phyloP scores from a whole-genome alignment of 2,797 vertebrate genomes.

The Melanotaenia maccullochi region DNA sequence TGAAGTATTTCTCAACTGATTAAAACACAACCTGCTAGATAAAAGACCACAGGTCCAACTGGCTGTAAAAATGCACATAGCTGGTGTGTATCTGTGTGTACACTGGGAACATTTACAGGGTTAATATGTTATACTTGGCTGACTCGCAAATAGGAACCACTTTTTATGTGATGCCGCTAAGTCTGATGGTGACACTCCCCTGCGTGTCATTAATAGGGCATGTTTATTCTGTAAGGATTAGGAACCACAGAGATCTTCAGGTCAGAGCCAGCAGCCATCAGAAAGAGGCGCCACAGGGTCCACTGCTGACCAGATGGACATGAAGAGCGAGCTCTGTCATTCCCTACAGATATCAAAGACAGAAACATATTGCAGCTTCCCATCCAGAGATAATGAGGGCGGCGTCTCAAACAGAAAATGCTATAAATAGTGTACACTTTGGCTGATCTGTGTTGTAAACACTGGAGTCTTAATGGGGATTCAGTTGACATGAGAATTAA shows the following conservation, averaged over 20 bases:
- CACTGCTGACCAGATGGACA: constrained; percentile 77
- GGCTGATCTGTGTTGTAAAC: constrained; percentile 55
- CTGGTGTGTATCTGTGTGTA: background rate
- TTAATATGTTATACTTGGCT: constrained; percentile 4
- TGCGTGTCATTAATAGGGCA: constrained; percentile 61
- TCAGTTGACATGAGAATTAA: constrained; percentile 58
- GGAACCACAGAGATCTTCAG: constrained; percentile 44
- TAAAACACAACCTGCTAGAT: constrained; percentile 50
- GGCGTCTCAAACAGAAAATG: constrained; percentile 42
- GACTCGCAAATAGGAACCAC: constrained; percentile 5
- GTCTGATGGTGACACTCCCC: constrained; percentile 22
- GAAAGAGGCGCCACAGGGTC: constrained; percentile 64
- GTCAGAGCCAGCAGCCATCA: constrained; percentile 47
- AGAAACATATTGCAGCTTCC: constrained; percentile 44
- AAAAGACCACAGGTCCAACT: constrained; percentile 38
- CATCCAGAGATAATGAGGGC: constrained; percentile 58
- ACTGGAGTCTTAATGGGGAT: constrained; percentile 49
- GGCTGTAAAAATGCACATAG: constrained; percentile 19
- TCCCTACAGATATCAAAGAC: constrained; percentile 74
- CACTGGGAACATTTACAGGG: constrained; percentile 8
- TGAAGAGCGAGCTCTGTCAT: constrained; percentile 62
- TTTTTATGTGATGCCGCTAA: constrained; percentile 28
- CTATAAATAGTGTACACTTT: constrained; percentile 55
- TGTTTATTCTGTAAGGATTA: constrained; percentile 63
- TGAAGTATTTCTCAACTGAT: constrained; percentile 60